Evolutionary conservation across 2,888 invertebrate genomes (phyloP), one percentile per base, ranked within the genome.

Genomic region (Xylota segnis): DNA sequence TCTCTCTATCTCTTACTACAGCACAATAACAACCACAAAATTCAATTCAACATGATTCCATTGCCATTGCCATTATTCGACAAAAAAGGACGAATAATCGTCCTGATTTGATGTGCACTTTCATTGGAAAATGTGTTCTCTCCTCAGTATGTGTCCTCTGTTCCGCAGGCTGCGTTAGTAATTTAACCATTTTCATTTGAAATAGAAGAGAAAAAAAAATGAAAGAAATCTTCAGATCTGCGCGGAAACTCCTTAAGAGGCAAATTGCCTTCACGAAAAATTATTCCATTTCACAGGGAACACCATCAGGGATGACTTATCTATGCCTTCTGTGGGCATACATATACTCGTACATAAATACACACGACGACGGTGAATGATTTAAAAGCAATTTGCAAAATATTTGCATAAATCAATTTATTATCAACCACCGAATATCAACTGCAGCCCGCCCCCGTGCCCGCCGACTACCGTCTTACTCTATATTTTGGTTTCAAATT

Each of bases 321-420:
- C 18, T 9, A 34, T 10, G 37, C 71, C 40, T 37, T 68, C 43
- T 56, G 34, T 32, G 40, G 45, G 63, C 45, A 40, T 59, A 37
- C 37, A 3, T 61, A 29, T n/a, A 9, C 27, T 23, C 9, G 12
- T 32, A 9, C 45, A 32, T 54, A 27, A 27, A 16, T 45, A 43
- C 56, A 45, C 34, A 34, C n/a, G 65, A 34, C n/a, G 9, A 37
- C 45, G 74, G 43, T 59, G 52, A 82, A 72, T 82, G 82, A 82
- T 82, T 82, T 77, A 72, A 77, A 82, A 82, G 86, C 86, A 82
- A 86, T 86, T 86, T 86, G 72, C 86, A 86, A 86, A 77, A 82
- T 86, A 82, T 86, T 86, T 81, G 86, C 86, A 86, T 86, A 86
- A 86, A 86, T 86, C 86, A 86, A 86, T 86, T 82, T 77, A 86